These are phyloP conservation scores for Clarias magur DNA, from an alignment of 2,113 vertebrate species.

Conservation along the genomic window DNA sequence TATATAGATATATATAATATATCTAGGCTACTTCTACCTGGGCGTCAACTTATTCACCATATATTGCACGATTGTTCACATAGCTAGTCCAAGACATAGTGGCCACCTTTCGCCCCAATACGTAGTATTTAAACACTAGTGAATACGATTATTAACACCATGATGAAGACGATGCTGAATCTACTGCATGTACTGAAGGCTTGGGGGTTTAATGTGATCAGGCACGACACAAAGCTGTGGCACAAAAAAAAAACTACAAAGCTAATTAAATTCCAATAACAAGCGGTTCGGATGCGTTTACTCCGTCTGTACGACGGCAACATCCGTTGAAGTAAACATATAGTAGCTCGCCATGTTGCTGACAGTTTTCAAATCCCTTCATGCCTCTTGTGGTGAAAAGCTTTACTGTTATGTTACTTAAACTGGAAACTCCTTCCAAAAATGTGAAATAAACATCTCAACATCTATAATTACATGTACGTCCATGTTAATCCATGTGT, in stretches of 20 bases:
- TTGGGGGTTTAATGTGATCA: too few species aligned
- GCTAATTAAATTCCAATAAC: background rate
- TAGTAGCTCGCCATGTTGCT: background rate
- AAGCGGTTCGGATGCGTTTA: background rate
- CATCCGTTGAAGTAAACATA: background rate
- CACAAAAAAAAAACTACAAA: background rate
- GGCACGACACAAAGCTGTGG: too few species aligned
- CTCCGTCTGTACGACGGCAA: background rate
- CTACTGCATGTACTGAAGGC: too few species aligned
- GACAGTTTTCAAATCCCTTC: background rate
- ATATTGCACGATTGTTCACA: background rate
- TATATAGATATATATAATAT: too few species aligned
- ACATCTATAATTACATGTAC: background rate
- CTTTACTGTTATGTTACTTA: background rate
- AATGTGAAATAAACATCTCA: background rate
- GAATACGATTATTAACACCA: background rate
- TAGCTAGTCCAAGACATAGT: background rate
- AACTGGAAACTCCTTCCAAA: background rate
- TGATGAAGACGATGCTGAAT: background rate
- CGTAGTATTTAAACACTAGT: background rate
- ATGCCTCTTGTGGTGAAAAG: background rate
- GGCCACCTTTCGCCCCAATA: background rate
- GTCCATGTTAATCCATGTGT: too few species aligned
- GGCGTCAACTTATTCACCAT: background rate
- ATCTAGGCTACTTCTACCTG: too few species aligned